phyloP scores from a whole-genome alignment of 53 echinoderm and acorn worm genomes.

The Echinometra lucunter region DNA sequence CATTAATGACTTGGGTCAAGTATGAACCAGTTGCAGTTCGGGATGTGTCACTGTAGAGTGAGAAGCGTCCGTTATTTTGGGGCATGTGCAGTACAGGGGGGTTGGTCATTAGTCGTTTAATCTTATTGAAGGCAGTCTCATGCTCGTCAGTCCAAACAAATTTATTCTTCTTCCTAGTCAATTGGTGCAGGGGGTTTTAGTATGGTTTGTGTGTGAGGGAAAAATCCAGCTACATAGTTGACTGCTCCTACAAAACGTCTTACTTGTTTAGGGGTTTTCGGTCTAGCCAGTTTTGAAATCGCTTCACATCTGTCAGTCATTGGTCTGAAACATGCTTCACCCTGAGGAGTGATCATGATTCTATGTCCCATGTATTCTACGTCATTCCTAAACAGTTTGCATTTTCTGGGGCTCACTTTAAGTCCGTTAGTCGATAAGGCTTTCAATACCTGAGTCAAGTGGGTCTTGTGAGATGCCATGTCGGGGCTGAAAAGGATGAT shows the following conservation, averaged over 20 bases:
- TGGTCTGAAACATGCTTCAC: constrained; percentile 42
- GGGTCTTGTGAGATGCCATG: constrained; percentile 39
- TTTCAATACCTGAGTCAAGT: constrained; percentile 41
- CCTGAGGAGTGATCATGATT: constrained; percentile 22
- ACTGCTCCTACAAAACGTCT: too few relatives aligned
- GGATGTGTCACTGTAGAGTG: constrained; percentile 29
- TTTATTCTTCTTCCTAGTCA: too few relatives aligned
- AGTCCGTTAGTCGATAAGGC: constrained; percentile 36
- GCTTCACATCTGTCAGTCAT: too few relatives aligned
- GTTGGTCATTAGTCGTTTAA: constrained; percentile 65
- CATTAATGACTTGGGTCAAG: constrained; percentile 66
- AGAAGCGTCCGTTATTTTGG: background rate
- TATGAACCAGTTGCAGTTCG: constrained; percentile 58
- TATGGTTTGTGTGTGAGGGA: too few relatives aligned
- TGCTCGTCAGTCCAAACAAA: constrained; percentile 42
- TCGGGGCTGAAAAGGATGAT: constrained; percentile 68
- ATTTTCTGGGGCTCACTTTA: constrained; percentile 42
- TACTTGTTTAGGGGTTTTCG: too few relatives aligned
- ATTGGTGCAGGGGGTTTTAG: too few relatives aligned
- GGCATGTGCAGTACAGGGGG: constrained; percentile 34
- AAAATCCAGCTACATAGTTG: too few relatives aligned
- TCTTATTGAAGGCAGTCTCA: constrained; percentile 59
- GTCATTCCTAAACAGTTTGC: constrained; percentile 45
- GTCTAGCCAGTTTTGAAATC: too few relatives aligned
- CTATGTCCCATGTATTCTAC: constrained; percentile 63